Base-by-base conservation (phyloP, 2,113 vertebrate species). In the Edolisoma coerulescens region DNA sequence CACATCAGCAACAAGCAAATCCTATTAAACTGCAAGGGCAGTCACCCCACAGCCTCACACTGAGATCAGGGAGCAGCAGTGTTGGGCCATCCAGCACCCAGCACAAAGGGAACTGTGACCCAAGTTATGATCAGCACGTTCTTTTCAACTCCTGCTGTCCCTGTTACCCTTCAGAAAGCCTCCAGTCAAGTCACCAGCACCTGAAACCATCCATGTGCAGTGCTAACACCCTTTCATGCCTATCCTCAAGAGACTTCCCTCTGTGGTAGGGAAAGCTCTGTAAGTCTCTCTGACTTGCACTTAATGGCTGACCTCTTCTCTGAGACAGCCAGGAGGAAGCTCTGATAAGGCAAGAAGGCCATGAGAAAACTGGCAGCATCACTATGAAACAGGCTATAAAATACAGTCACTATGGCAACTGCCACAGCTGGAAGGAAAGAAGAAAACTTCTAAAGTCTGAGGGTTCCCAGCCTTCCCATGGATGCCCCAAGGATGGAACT, bases 351-450 rank as follows among this genome's bases (percentile, higher is more conserved):
- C 2, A 3, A 90, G 57, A 76, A 65, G 60, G 61, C 71, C 71
- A 73, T 22, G 45, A 73, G 57, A 87, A 90, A 88, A 83, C 13
- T 37, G 67, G 45, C 41, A 85, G 50, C 71, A 73, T 30, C 5
- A 1, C 56, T 68, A 16, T 21, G 41, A 85, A 88, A 60, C 7
- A 71, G 1, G 1, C 53, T 73, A 16, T n/a, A 68, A 82, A 83
- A 80, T 42, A 44, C 32, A 65, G 22, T 97, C 96, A 85, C 80
- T 90, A 88, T 71, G 87, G 95, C 87, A 97, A 97, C 95, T 53
- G 68, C 76, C 78, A 60, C 28, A 85, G 82, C 79, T 71, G n/a
- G 86, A 32, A 91, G 70, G 42, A 89, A 89, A 93, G n/a, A 52
- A 89, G 22, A 71, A 65, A 69, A 53, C 8, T 57, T 59, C 9